Evolutionary conservation across 2,888 invertebrate genomes (phyloP).

Genomic region (Eurytoma californica): DNA sequence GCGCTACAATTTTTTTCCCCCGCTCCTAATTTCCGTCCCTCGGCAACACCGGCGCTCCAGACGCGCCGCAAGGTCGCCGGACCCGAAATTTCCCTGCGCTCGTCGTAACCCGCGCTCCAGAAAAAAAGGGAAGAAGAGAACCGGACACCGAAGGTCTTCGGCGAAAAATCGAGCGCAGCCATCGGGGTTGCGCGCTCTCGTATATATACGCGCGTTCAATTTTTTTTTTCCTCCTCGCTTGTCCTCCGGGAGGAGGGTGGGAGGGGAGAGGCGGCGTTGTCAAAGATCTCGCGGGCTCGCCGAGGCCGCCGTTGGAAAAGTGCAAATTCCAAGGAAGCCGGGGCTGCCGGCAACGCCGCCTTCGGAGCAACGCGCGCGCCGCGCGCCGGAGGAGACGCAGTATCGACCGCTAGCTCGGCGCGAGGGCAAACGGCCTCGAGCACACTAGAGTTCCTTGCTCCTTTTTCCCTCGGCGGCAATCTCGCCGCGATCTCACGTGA

Average conservation of each 20-base stretch:
- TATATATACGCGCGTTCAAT: background rate
- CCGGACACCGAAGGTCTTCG: background rate
- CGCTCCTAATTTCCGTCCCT: conserved; percentile 52
- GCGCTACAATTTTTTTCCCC: conserved; percentile 57
- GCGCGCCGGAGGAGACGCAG: conserved; percentile 56
- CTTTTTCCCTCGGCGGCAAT: conserved; percentile 53
- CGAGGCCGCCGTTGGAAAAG: conserved; percentile 60
- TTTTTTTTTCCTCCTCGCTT: background rate
- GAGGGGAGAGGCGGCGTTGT: conserved; percentile 36
- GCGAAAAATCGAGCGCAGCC: background rate
- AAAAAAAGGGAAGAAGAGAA: background rate
- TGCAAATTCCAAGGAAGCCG: conserved; percentile 66
- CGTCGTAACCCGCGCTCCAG: background rate
- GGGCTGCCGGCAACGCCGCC: conserved; percentile 67
- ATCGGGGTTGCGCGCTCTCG: background rate
- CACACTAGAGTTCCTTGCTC: conserved; percentile 58
- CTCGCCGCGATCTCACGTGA: conserved; percentile 52
- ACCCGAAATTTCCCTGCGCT: conserved; percentile 23
- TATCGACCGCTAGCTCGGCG: conserved; percentile 67
- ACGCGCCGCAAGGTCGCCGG: conserved; percentile 21
- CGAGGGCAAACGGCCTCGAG: conserved; percentile 68
- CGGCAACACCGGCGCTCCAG: background rate
- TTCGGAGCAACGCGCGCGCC: conserved; percentile 57
- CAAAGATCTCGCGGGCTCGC: conserved; percentile 37
- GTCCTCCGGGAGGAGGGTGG: conserved; percentile 31